Evolutionary conservation across 1,140 invertebrate species (phyloP).

Genomic region (Trialeurodes vaporariorum): DNA sequence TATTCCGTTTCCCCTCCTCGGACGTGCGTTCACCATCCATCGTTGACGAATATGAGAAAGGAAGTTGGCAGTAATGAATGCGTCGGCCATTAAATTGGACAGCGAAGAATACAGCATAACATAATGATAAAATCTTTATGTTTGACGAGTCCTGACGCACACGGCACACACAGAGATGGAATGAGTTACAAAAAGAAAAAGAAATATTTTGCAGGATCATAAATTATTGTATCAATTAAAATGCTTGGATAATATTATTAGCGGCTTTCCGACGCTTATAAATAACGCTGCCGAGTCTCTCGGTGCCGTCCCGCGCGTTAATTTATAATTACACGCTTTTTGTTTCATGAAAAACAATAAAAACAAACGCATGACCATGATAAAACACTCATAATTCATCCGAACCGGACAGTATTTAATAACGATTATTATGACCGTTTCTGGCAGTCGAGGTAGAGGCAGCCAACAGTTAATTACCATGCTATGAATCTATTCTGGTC

Average conservation of each 20-base stretch:
- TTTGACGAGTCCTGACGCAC: neutral
- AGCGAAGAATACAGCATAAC: neutral
- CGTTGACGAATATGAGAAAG: too few species aligned
- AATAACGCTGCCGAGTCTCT: too few species aligned
- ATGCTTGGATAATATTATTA: neutral
- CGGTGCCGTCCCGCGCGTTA: neutral
- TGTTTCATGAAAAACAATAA: neutral
- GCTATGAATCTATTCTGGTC: neutral
- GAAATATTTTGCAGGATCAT: neutral
- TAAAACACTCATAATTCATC: neutral
- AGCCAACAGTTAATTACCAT: neutral
- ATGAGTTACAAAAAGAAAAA: neutral
- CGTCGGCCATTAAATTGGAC: neutral
- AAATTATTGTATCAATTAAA: conserved; percentile 1
- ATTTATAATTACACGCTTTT: neutral
- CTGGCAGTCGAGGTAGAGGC: neutral
- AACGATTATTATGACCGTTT: neutral
- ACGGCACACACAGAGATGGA: neutral
- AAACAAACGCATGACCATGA: neutral
- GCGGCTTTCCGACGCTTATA: neutral
- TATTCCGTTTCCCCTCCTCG: too few species aligned
- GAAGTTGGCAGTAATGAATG: neutral
- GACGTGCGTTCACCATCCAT: too few species aligned
- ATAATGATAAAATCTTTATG: neutral
- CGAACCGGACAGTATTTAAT: neutral